These are phyloP conservation scores for Microctenopoma steveboyesi DNA, from an alignment of 2,797 vertebrate species.

Conservation along the genomic window DNA sequence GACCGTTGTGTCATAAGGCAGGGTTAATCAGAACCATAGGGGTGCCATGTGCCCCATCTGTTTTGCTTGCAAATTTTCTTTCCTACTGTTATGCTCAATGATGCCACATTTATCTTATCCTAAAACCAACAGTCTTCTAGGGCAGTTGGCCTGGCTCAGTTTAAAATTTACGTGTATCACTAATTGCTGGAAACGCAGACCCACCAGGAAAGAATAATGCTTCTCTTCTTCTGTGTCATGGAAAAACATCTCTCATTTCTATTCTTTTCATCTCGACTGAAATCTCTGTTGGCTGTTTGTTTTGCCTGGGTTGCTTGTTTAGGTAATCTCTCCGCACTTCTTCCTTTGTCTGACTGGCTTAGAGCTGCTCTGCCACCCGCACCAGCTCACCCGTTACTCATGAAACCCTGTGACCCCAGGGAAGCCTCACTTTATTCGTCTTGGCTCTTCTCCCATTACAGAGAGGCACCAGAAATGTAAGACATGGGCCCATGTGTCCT, in stretches of 20 bases:
- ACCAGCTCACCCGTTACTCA: conserved; percentile 27
- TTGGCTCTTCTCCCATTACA: conserved; percentile 58
- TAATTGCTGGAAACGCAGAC: conserved; percentile 17
- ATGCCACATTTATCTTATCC: conserved; percentile 46
- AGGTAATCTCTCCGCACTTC: conserved; percentile 37
- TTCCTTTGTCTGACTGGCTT: conserved; percentile 24
- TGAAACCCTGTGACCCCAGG: conserved; percentile 45
- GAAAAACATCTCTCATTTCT: conserved; percentile 16
- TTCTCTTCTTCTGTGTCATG: conserved; percentile 9
- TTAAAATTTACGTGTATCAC: conserved; percentile 20
- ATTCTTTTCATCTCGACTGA: conserved; percentile 23
- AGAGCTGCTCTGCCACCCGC: conserved; percentile 31
- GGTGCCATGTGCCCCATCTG: conserved; percentile 57
- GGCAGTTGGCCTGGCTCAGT: conserved; percentile 3
- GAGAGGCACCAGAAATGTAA: conserved; percentile 50
- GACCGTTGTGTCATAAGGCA: conserved; percentile 50
- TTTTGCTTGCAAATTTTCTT: conserved; percentile 38
- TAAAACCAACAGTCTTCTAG: conserved; percentile 9
- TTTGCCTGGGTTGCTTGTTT: conserved; percentile 54
- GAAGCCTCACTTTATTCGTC: conserved; percentile 26
- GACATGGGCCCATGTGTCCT: conserved; percentile 52
- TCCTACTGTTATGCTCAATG: conserved; percentile 32
- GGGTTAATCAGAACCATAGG: conserved; percentile 57
- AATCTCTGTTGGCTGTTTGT: conserved; percentile 33
- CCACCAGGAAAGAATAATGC: conserved; percentile 13